phyloP scores from a whole-genome alignment of 1,140 invertebrate species.

The Acromyrmex echinatior region DNA sequence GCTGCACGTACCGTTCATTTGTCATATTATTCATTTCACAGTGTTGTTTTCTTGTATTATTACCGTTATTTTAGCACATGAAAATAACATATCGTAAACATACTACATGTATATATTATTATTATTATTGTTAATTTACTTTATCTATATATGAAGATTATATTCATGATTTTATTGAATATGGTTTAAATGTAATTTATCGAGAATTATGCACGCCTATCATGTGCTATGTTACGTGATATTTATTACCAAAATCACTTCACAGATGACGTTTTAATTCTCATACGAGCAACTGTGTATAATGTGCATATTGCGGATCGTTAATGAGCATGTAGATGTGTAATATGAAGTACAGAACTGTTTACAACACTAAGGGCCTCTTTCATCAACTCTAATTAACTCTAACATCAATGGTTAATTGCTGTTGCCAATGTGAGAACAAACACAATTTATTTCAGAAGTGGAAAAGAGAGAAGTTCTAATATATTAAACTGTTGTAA shows the following conservation, averaged over 20 bases:
- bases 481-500: too few species aligned
- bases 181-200: neutral
- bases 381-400: too few species aligned
- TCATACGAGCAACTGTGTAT: neutral
- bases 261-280: neutral
- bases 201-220: neutral
- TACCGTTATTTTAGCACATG: neutral
- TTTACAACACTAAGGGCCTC: neutral
- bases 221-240: neutral
- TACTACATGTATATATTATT: neutral
- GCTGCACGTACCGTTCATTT: neutral
- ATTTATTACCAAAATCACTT: neutral
- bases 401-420: too few species aligned
- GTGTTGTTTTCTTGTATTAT: neutral
- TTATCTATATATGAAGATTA: neutral
- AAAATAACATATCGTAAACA: neutral
- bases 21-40: neutral
- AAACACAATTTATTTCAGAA: too few species aligned
- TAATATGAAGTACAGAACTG: neutral
- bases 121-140: too few species aligned
- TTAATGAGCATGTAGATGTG: neutral
- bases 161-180: constrained; percentile 4
- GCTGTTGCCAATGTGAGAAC: too few species aligned
- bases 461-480: too few species aligned
- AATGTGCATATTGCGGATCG: neutral